A percentile compares a stretch with the other conserved stretches of the same genome.
These are phyloP conservation scores for Euphonia xanthogaster DNA, from an alignment of 2,797 vertebrate species.

Conservation along the genomic window DNA sequence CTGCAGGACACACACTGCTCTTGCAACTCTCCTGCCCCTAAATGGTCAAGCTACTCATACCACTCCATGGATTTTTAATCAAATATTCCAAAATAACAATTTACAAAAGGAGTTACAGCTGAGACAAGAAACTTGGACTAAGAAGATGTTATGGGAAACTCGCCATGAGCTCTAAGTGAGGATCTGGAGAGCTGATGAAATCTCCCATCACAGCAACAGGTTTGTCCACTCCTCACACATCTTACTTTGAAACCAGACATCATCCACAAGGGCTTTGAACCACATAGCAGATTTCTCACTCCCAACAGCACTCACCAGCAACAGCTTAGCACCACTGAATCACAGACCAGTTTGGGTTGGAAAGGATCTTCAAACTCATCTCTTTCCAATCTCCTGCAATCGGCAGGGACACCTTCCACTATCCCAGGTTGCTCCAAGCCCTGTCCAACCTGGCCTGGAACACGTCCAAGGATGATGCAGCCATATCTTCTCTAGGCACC, in stretches of 20 bases:
- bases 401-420: neutral
- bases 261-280: neutral
- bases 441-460: fast-evolving
- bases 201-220: neutral
- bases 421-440: neutral
- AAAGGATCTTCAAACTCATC: neutral
- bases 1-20: neutral
- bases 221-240: neutral
- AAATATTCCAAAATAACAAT: neutral
- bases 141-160: neutral
- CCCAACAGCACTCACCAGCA: neutral
- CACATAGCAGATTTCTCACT: neutral
- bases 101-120: neutral
- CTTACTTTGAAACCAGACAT: neutral
- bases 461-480: fast-evolving
- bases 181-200: neutral
- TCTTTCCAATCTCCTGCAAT: neutral
- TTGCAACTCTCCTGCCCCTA: neutral
- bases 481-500: neutral
- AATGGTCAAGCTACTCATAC: neutral
- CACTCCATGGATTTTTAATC: neutral
- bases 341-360: neutral
- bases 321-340: neutral
- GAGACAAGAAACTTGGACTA: neutral
- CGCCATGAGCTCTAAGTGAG: neutral